Base-by-base conservation (phyloP, 2,797 vertebrate genomes). In the Propithecus deckenii region DNA sequence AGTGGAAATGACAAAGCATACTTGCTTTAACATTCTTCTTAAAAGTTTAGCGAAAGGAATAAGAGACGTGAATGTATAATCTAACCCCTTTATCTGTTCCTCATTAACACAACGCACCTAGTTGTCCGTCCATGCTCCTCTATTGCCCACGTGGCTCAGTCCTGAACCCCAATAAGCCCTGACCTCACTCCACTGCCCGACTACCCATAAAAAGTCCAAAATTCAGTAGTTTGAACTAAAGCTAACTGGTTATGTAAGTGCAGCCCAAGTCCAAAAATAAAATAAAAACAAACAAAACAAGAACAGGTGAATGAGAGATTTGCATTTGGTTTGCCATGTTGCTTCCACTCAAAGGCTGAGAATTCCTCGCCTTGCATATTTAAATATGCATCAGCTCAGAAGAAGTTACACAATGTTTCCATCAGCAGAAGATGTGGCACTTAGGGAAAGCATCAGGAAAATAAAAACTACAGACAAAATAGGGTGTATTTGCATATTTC, bases 401-500 rank as follows among this genome's bases (percentile, higher is more conserved):
- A 95, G 95, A 97, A 98, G 96, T 96, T 94, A 97, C 97, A 96
- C 94, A 75, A 75, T 96, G 96, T 96, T 98, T 98, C 98, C 98
- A 97, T 97, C 98, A 96, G 97, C 97, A 96, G 93, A 96, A 97
- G 96, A 93, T 86, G 81, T 43, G 92, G 96, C 98, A 98, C 95
- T 98, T 95, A 97, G 90, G 96, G 92, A 72, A 96, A 97, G 96
- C 94, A 95, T 96, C 87, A 91, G 46, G 96, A 97, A 98, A 98
- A 97, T 89, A 95, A 97, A 97, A 97, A 98, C 98, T 97, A 97
- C 97, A 97, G 97, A 97, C 89, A 96, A 98, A 98, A 97, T 48
- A 95, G 94, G 85, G 69, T 63, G 32, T 75, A 98, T 98, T 98
- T 98, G 98, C 98, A 98, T 98, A 98, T 91, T 98, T 98, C 97